These are phyloP conservation scores for Oncorhynchus keta DNA, from an alignment of 2,113 vertebrate genomes.

Conservation along the genomic window DNA sequence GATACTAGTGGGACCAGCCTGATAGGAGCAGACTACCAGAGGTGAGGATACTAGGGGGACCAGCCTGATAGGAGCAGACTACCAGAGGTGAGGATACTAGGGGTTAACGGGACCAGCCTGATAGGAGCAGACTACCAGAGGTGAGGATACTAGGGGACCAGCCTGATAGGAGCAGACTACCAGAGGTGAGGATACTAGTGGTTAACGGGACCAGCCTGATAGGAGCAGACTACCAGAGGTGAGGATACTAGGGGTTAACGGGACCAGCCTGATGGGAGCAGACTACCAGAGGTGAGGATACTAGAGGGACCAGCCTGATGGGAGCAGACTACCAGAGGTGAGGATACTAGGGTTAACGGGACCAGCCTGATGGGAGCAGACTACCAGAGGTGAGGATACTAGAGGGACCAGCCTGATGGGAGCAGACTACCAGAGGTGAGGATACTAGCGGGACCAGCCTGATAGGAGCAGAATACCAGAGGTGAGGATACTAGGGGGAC, in stretches of 20 bases:
- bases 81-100: slow-evolving; percentile 80
- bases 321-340: slow-evolving; percentile 94
- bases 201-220: slow-evolving; percentile 74
- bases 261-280: too few species aligned
- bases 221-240: slow-evolving; percentile 93
- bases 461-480: too few species aligned
- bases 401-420: too few species aligned
- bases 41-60: slow-evolving; percentile 84
- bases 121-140: slow-evolving; percentile 53
- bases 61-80: slow-evolving; percentile 89
- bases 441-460: too few species aligned
- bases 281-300: slow-evolving; percentile 65
- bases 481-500: too few species aligned
- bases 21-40: background rate
- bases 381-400: too few species aligned
- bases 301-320: slow-evolving; percentile 88
- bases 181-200: too few species aligned
- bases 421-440: too few species aligned
- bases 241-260: background rate
- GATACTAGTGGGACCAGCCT: background rate
- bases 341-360: background rate
- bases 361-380: background rate
- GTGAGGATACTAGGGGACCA: slow-evolving; percentile 52
- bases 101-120: too few species aligned
- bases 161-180: background rate